Base-by-base conservation (phyloP, 2,113 vertebrate genomes). In the Lampris megalopsis region DNA sequence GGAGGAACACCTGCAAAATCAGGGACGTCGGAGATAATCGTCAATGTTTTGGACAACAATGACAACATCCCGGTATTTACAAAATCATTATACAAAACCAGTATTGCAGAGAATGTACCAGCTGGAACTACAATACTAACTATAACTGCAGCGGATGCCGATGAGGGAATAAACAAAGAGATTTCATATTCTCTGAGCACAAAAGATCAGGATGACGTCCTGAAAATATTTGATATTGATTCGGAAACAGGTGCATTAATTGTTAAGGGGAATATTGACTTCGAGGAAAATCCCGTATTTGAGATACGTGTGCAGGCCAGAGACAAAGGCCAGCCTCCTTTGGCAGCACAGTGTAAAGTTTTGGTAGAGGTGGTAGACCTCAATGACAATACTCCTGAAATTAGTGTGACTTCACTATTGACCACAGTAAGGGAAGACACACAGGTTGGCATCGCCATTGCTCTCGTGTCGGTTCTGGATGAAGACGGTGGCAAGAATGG, bases 321-420 rank as follows among this genome's bases (percentile, higher is more conserved):
- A 2, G 94, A 96, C 63, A 92, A 87, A 82, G 95, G 93, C 3
- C 77, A 42, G 0, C 90, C 91, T 0, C 83, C 94, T 1, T 72
- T 93, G 66, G 86, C 90, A 0, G 90, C 93, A 1, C 92, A 95
- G 5, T 94, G 93, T 80, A 96, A 94, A 85, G 83, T 96, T 13
- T 81, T 95, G 3, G 77, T 96, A 5, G 94, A 94, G 73, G 83
- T 96, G 1, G 24, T 91, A 24, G 95, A 96, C 50, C 45, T 93
- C 37, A 96, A 96, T 70, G 95, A 96, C 75, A 96, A 96, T 62
- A 83, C 82, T 0, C 95, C 95, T 5, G 88, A 93, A 40, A 81
- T 96, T 52, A 85, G 77, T 0, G 78, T 96, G 40, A 94, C 89
- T 0, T 94, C 94, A 68, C 76, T 96, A 0, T 75, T 86, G 9